phyloP scores from a whole-genome alignment of 2,888 invertebrate genomes.

The Microctonus aethiopoides region DNA sequence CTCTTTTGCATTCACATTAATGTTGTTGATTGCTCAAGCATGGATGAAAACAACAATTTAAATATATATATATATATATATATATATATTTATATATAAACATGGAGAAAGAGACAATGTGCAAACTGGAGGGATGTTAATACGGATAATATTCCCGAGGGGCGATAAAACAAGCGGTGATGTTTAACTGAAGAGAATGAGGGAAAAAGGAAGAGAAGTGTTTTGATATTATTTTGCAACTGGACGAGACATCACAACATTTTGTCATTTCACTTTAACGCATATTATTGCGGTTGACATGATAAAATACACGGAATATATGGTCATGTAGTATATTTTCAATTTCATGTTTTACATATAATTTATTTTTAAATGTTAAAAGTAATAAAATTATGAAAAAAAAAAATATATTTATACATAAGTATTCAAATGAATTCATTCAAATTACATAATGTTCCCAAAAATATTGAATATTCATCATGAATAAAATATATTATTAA shows the following conservation, averaged over 20 bases:
- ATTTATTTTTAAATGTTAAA: neutral
- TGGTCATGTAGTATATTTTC: neutral
- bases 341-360: neutral
- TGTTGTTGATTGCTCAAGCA: neutral
- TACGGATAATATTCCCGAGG: conserved; percentile 20
- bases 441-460: neutral
- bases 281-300: conserved; percentile 21
- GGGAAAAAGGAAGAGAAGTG: conserved; percentile 7
- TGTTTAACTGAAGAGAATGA: neutral
- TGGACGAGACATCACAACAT: conserved; percentile 17
- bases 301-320: conserved; percentile 18
- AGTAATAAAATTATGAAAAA: neutral
- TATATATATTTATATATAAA: neutral
- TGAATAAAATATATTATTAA: neutral
- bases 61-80: neutral
- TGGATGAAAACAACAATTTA: neutral
- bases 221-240: conserved; percentile 11
- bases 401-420: no score
- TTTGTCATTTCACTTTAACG: conserved; percentile 21
- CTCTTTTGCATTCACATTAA: neutral
- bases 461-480: neutral
- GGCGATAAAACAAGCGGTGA: conserved; percentile 6
- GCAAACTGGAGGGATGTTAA: conserved; percentile 21
- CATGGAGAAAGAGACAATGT: neutral
- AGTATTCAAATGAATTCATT: neutral